These are phyloP conservation scores for Manis javanica DNA, from an alignment of 2,797 vertebrate species.

Conservation along the genomic window DNA sequence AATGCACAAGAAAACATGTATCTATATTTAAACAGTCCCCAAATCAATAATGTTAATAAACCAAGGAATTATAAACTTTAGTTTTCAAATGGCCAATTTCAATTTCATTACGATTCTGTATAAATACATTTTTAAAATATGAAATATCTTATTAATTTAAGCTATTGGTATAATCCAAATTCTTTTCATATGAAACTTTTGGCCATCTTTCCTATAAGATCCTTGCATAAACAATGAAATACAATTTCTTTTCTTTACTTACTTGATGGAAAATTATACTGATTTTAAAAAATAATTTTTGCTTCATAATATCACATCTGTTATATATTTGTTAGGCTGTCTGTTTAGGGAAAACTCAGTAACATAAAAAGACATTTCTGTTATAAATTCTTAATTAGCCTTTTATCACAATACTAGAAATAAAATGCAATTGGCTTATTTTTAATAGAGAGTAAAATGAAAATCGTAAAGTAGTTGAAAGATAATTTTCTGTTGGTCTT, in stretches of 20 bases:
- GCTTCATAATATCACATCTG: constrained; percentile 72
- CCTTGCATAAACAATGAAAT: constrained; percentile 74
- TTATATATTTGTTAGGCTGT: constrained; percentile 77
- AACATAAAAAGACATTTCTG: constrained; percentile 66
- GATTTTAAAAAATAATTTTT: constrained; percentile 79
- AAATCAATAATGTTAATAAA: constrained; percentile 76
- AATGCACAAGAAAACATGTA: constrained; percentile 82
- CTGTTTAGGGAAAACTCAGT: constrained; percentile 74
- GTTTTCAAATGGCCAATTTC: constrained; percentile 76
- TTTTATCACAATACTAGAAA: constrained; percentile 65
- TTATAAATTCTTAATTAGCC: constrained; percentile 78
- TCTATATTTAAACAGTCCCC: constrained; percentile 80
- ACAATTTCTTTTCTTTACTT: constrained; percentile 66
- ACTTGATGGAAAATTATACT: constrained; percentile 68
- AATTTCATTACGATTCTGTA: constrained; percentile 81
- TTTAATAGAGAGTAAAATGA: constrained; percentile 77
- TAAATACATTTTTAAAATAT: constrained; percentile 74
- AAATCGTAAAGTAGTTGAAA: constrained; percentile 75
- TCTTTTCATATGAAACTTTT: constrained; percentile 84
- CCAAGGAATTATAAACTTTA: constrained; percentile 76
- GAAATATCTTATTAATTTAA: constrained; percentile 75
- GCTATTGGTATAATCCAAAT: constrained; percentile 81
- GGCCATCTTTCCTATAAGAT: constrained; percentile 85
- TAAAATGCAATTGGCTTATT: constrained; percentile 74
- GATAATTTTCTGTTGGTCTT: constrained; percentile 81